A percentile compares a stretch with the other conserved stretches of the same genome.
Evolutionary conservation across 2,888 invertebrate species (phyloP).

Genomic region (Conomelus anceps): DNA sequence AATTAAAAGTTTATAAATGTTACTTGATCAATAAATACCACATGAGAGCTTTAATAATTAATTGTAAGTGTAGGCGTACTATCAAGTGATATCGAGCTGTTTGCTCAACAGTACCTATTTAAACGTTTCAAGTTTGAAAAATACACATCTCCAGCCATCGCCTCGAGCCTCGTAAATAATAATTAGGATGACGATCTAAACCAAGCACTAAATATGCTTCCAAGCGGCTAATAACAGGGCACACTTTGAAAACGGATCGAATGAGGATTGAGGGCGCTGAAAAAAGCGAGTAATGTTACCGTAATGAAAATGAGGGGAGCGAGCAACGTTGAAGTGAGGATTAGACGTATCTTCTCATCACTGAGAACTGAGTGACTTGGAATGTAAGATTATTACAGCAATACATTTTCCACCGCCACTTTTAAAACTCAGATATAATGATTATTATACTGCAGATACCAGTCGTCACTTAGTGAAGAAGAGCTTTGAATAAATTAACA

Average conservation of each 20-base stretch:
- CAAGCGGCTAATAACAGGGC: not conserved
- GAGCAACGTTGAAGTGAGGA: not conserved
- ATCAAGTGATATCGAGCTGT: not conserved
- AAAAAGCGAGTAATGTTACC: not conserved
- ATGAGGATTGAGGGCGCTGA: not conserved
- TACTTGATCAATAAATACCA: not conserved
- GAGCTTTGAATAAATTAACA: not conserved
- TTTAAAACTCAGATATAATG: not conserved
- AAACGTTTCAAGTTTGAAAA: not conserved
- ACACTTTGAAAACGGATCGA: not conserved
- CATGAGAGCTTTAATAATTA: not conserved
- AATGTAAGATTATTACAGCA: not conserved
- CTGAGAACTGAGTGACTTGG: not conserved
- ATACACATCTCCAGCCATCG: not conserved
- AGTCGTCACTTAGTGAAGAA: not conserved
- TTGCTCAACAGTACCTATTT: not conserved
- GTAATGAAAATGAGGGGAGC: not conserved
- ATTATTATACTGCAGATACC: not conserved
- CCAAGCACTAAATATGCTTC: not conserved
- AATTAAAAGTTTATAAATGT: not conserved
- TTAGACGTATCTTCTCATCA: not conserved
- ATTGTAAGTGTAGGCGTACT: not conserved
- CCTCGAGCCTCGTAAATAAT: not conserved
- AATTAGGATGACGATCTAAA: not conserved
- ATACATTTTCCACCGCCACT: not conserved